Base-by-base conservation (phyloP, 2,888 invertebrate species). In the Lottia scabra region DNA sequence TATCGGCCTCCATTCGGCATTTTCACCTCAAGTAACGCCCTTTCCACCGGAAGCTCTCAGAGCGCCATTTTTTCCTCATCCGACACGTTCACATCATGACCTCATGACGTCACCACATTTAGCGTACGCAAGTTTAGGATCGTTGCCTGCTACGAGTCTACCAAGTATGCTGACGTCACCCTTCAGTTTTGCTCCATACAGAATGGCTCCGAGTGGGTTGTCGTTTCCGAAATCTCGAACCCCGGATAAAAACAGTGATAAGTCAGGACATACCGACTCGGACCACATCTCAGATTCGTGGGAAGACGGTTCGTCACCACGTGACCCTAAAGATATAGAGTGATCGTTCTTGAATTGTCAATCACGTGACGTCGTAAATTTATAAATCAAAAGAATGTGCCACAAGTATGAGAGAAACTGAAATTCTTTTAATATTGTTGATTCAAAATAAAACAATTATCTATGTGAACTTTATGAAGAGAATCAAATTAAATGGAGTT, bases 1-100 rank as follows among this genome's bases (percentile, higher is more conserved):
- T 30, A 48, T 79, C 48, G 78, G 82, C 13, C 79, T 88, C 43
- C 86, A 87, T 73, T 84, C 86, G n/a, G 84, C 87, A 63, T 87
- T 87, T 77, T 79, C 81, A 23, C 82, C 86, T 16, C 81, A 83
- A 45, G 72, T 84, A 8, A 72, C 82, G 26, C 76, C 80, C 48
- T 78, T 81, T 72, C 73, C 82, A 23, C 62, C 76, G 19, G 76
- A 78, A 38, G 67, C 73, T 15, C 63, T 75, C 30, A 46, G 73
- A 27, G 56, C 67, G 19, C 73, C 75, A n/a, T 63, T 77, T 38
- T 68, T 77, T 27, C 71, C 71, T 16, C 74, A 72, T 56, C 78
- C 72, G 38, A 56, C 69, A 64, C 62, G 68, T 8, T 65, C 71
- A 23, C 23, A 75, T 45, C 80, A 81, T 44, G 66, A 79, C 44